Evolutionary conservation across 2,113 vertebrate genomes (phyloP).

Genomic region (Acanthochromis polyacanthus): DNA sequence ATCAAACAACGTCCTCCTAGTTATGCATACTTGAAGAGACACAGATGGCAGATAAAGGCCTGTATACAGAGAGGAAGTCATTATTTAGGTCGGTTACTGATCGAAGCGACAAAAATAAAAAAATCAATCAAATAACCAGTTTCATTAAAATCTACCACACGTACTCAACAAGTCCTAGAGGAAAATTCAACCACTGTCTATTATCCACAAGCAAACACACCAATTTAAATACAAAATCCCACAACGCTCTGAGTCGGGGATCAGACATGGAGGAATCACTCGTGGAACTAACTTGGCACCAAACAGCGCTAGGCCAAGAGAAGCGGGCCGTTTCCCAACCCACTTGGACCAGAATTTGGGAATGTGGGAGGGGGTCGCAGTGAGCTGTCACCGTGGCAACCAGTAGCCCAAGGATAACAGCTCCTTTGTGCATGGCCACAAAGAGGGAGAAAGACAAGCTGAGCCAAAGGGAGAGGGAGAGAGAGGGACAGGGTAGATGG

Average conservation of each 20-base stretch:
- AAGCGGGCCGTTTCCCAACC: conserved; percentile 52
- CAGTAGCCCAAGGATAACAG: conserved; percentile 78
- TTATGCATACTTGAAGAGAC: background rate
- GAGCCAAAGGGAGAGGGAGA: conserved; percentile 46
- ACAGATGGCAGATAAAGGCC: background rate
- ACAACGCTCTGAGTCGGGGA: background rate
- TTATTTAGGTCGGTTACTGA: conserved; percentile 5
- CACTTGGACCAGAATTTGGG: conserved; percentile 81
- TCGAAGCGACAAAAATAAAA: background rate
- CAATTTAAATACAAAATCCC: background rate
- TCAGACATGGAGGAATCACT: conserved; percentile 26
- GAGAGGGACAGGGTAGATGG: background rate
- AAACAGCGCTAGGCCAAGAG: conserved; percentile 25
- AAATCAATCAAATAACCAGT: background rate
- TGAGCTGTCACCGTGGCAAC: conserved; percentile 68
- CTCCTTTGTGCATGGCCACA: conserved; percentile 78
- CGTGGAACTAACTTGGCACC: conserved; percentile 14
- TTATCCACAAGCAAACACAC: background rate
- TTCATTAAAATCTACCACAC: background rate
- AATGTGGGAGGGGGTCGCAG: conserved; percentile 56
- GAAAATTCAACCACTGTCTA: background rate
- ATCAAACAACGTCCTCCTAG: background rate
- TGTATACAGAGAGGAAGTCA: background rate
- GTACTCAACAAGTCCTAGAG: background rate
- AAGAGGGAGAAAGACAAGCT: conserved; percentile 71